These are phyloP conservation scores for Cyclargus thomasi DNA, from an alignment of 1,140 invertebrate species.

Conservation along the genomic window DNA sequence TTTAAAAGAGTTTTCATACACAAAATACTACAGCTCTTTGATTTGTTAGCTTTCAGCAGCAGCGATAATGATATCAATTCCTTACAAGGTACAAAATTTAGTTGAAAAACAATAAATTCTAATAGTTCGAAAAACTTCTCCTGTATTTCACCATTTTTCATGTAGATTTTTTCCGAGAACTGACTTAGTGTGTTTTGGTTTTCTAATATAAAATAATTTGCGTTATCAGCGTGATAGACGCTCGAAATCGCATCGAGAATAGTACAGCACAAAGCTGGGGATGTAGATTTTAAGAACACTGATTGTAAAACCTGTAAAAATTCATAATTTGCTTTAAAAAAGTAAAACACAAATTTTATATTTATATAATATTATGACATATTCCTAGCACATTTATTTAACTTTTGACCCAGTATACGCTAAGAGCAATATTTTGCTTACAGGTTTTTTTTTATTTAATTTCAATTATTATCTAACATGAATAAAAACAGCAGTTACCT, in stretches of 20 bases:
- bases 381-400: too few species aligned
- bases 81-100: conserved; percentile 99
- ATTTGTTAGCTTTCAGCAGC: conserved; percentile 89
- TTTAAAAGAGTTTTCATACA: conserved; percentile 93
- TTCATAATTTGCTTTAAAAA: background rate
- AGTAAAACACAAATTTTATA: too few species aligned
- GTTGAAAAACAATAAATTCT: conserved; percentile 96
- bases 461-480: too few species aligned
- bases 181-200: conserved; percentile 95
- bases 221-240: conserved; percentile 97
- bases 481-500: conserved; percentile 75
- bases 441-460: too few species aligned
- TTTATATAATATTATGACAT: too few species aligned
- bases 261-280: conserved; percentile 88
- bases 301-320: conserved; percentile 90
- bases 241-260: conserved; percentile 97
- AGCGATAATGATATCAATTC: conserved; percentile 97
- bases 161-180: conserved; percentile 96
- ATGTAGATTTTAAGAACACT: conserved; percentile 93
- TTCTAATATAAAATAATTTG: conserved; percentile 99
- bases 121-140: conserved; percentile 96
- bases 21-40: conserved; percentile 86
- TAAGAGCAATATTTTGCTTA: background rate
- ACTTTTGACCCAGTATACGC: too few species aligned
- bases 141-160: conserved; percentile 93